Evolutionary conservation across 2,113 vertebrate genomes (phyloP).

Genomic region (Urocynchramus pylzowi): DNA sequence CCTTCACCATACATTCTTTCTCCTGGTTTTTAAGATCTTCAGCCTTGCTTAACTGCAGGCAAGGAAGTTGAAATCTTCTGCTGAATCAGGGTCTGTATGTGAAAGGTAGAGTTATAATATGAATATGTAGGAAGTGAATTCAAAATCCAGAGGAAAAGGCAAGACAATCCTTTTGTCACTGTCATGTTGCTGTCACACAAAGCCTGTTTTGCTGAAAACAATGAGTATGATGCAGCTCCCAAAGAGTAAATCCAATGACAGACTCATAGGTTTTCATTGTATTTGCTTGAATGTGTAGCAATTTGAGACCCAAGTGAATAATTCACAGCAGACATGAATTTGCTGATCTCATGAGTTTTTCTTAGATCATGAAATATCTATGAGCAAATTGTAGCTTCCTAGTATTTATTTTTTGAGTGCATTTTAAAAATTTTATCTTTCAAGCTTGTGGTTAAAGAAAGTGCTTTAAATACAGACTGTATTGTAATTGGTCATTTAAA

Average conservation of each 20-base stretch:
- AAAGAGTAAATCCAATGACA: background rate
- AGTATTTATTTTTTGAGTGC: background rate
- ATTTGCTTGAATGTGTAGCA: background rate
- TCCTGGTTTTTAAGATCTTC: background rate
- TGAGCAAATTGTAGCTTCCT: background rate
- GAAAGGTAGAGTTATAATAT: background rate
- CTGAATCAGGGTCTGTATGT: background rate
- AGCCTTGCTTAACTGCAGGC: background rate
- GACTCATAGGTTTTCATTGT: constrained; percentile 2
- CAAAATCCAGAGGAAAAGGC: background rate
- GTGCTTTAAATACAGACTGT: background rate
- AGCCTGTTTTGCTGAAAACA: background rate
- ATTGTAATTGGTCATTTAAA: background rate
- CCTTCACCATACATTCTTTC: background rate
- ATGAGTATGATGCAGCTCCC: background rate
- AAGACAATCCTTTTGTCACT: background rate
- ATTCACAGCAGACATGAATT: constrained; percentile 13
- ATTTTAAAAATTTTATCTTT: background rate
- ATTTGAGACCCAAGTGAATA: constrained; percentile 21
- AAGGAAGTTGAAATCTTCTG: background rate
- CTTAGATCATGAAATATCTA: background rate
- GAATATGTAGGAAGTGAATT: background rate
- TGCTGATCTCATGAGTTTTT: background rate
- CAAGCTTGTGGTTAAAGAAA: background rate
- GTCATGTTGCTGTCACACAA: background rate